phyloP scores from a whole-genome alignment of 2,113 vertebrate species.

The Rhinichthys klamathensis region DNA sequence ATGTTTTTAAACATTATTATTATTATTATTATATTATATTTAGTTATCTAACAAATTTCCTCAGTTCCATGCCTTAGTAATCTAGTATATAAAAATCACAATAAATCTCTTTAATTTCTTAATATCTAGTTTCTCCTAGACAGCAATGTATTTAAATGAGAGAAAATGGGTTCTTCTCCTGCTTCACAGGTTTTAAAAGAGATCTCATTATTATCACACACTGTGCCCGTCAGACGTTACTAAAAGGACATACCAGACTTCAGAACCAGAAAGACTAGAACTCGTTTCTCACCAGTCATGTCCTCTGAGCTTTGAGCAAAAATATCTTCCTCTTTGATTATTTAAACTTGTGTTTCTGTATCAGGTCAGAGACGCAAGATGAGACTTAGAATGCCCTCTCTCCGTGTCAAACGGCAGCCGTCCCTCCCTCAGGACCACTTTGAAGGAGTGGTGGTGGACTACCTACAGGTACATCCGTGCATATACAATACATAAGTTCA shows the following conservation, averaged over 20 bases:
- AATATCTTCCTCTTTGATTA: background rate
- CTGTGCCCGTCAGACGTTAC: background rate
- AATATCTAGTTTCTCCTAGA: background rate
- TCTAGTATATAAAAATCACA: background rate
- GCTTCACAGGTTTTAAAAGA: background rate
- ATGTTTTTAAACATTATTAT: background rate
- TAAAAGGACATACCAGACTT: background rate
- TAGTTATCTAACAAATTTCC: background rate
- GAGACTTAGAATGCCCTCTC: slow-evolving; percentile 84
- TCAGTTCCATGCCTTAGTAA: background rate
- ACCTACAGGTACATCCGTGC: slow-evolving; percentile 77
- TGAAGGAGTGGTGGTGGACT: slow-evolving; percentile 88
- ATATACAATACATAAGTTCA: background rate
- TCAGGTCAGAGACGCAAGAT: slow-evolving; percentile 83
- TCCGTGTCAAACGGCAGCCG: slow-evolving; percentile 76
- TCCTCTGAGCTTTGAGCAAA: background rate
- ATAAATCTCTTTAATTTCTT: background rate
- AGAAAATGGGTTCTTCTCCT: background rate
- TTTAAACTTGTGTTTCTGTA: background rate
- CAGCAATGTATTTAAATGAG: background rate
- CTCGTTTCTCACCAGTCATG: background rate
- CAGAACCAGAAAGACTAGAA: background rate
- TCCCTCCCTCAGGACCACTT: slow-evolving; percentile 85
- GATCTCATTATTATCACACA: background rate
- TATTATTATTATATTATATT: background rate